Conservation (phyloP, 2,113 vertebrate genomes). For the Sander vitreus region DNA sequence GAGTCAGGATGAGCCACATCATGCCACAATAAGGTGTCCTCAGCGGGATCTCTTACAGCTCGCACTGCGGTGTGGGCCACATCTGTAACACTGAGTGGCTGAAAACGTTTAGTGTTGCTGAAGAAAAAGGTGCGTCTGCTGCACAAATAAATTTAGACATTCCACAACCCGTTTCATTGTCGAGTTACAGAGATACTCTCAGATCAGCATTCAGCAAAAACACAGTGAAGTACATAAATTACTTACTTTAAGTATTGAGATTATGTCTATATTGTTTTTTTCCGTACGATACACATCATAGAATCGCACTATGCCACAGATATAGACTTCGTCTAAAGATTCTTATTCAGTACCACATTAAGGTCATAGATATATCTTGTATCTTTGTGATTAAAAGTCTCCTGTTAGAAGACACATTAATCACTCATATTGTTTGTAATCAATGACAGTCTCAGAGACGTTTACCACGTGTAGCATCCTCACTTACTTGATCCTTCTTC, state of each 20-base stretch:
- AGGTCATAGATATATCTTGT: not conserved
- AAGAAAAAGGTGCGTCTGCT: not conserved
- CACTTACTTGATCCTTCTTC: conserved; percentile 99
- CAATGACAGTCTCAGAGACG: not conserved
- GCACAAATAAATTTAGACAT: conserved; percentile 14
- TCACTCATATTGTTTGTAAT: not conserved
- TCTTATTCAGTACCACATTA: not conserved
- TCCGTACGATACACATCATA: not conserved
- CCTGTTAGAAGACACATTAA: not conserved
- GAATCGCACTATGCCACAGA: not conserved
- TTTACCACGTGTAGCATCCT: conserved; percentile 27
- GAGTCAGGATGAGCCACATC: conserved; percentile 8
- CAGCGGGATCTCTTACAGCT: not conserved
- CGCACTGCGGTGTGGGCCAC: not conserved
- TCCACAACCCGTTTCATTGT: not conserved
- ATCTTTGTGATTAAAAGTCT: conserved; percentile 15
- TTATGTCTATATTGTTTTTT: not conserved
- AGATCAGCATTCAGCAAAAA: conserved; percentile 1
- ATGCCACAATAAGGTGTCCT: not conserved
- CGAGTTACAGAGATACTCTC: not conserved
- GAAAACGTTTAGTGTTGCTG: not conserved
- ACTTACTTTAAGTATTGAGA: conserved; percentile 7
- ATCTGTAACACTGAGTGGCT: not conserved
- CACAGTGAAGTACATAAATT: not conserved
- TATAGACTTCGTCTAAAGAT: not conserved